Conservation (phyloP, 2,113 vertebrate species). For the Gymnorhina tibicen region DNA sequence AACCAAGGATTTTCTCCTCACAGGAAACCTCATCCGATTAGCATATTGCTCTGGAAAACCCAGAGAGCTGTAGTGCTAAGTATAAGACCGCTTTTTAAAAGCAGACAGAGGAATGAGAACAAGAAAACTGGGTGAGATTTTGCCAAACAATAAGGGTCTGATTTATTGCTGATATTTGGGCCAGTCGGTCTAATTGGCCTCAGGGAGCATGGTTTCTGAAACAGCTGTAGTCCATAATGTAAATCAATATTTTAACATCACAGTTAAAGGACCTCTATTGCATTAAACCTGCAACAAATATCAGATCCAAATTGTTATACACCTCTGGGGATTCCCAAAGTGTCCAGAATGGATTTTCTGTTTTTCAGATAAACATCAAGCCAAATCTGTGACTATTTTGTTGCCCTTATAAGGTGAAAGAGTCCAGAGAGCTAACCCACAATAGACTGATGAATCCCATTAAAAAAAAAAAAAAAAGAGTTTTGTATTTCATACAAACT, state of each 20-base stretch:
- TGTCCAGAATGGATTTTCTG: background rate
- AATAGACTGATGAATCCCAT: background rate
- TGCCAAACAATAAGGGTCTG: background rate
- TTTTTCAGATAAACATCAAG: background rate
- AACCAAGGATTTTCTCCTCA: background rate
- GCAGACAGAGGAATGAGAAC: background rate
- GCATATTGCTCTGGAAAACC: background rate
- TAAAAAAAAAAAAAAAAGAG: background rate
- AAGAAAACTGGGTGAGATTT: background rate
- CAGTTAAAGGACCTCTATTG: background rate
- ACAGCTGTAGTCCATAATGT: background rate
- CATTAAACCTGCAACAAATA: background rate
- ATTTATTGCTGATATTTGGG: background rate
- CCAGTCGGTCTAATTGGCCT: background rate
- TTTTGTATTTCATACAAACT: background rate
- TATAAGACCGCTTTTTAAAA: background rate
- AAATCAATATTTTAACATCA: background rate
- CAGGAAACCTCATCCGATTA: background rate
- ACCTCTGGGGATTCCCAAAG: background rate
- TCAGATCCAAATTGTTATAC: background rate
- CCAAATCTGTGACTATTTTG: background rate
- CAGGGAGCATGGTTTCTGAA: background rate
- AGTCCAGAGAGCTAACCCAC: background rate
- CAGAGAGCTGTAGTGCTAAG: background rate
- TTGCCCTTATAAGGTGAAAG: background rate